Base-by-base conservation (phyloP, 2,888 invertebrate genomes). In the Ramazzottius varieornatus region DNA sequence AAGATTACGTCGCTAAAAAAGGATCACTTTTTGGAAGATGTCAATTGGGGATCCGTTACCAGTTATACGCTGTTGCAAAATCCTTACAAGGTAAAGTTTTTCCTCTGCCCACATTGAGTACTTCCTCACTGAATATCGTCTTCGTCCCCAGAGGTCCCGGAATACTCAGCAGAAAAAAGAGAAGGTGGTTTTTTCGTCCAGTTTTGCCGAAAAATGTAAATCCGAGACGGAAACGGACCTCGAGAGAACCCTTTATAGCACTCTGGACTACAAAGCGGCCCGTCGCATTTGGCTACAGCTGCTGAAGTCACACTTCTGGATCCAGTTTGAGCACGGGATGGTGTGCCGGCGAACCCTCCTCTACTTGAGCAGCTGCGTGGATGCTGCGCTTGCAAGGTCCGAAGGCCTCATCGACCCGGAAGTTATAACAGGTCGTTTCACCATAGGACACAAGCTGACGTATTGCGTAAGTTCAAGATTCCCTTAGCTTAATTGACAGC, bases 21-120 rank as follows among this genome's bases (percentile, higher is more conserved):
- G 77, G 82, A 83, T 70, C 81, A 82, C 73, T 82, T 83, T 71
- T 73, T 83, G 1, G 80, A 82, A 64, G 83, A 83, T 73, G 81
- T 82, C 34, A 81, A 83, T 70, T 83, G 83, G 83, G 72, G 79
- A 63, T 71, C 80, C 33, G 82, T 83, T 0, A 77, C 79, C 33
- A 75, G 73, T 69, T 78, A 78, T 73, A 82, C 82, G 1, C 75
- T 76, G 0, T 78, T 83, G 66, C 78, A 78, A 67, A 81, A 83
- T 69, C 82, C 83, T 0, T 83, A 82, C 71, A n/a, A n/a, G n/a
- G n/a, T n/a, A n/a, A n/a, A n/a, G n/a, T n/a, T n/a, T n/a, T n/a
- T n/a, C n/a, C n/a, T n/a, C n/a, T n/a, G n/a, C n/a, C n/a, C n/a
- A n/a, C n/a, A n/a, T n/a, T n/a, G n/a, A n/a, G n/a, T n/a, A n/a